These are phyloP conservation scores for Acanthopleura granulata DNA, from an alignment of 2,888 invertebrate genomes.

Conservation along the genomic window DNA sequence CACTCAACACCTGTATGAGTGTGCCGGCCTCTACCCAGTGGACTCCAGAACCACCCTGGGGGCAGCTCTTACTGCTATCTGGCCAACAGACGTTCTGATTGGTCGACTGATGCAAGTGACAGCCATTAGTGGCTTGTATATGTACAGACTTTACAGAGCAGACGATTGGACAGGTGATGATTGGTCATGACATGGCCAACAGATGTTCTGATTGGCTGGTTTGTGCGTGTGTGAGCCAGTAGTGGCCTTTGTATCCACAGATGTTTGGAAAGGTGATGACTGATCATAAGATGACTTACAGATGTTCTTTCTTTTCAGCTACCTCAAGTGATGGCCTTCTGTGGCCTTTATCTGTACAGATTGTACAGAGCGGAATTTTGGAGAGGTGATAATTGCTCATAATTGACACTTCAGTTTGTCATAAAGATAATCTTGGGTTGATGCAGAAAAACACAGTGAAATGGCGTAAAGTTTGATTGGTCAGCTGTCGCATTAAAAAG, in stretches of 20 bases:
- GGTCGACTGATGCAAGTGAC: constrained; percentile 50
- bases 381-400: no score
- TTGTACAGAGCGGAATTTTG: no score
- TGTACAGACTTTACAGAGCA: constrained; percentile 53
- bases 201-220: no score
- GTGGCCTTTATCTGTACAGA: no score
- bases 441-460: no score
- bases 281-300: constrained; percentile 32
- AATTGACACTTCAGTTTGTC: no score
- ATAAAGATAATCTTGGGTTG: no score
- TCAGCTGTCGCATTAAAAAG: no score
- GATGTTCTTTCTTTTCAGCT: no score
- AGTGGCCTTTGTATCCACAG: constrained; percentile 55
- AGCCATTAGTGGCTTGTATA: constrained; percentile 49
- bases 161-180: constrained; percentile 56
- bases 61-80: constrained; percentile 35
- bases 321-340: no score
- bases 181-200: constrained; percentile 33
- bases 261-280: constrained; percentile 54
- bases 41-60: neutral
- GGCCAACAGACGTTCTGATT: constrained; percentile 48
- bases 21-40: constrained; percentile 35
- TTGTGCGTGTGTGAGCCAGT: constrained; percentile 44
- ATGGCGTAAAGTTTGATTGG: no score
- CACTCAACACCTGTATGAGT: constrained; percentile 41